These are phyloP conservation scores for Zapus hudsonius DNA, from an alignment of 2,113 vertebrate genomes.

Conservation along the genomic window DNA sequence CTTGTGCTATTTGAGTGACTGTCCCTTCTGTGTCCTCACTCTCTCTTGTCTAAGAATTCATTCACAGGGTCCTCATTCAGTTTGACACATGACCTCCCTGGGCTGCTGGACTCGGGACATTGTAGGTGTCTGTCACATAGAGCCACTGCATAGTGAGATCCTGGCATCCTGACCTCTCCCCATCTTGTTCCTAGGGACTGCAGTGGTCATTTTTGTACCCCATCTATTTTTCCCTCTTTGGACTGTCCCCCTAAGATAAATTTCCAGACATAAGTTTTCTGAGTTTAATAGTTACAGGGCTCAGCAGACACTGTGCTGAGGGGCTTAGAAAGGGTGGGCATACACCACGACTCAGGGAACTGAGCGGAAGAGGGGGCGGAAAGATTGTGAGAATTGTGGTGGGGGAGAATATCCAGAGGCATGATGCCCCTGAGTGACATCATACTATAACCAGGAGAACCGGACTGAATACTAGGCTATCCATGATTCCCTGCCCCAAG, in stretches of 20 bases:
- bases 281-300: background rate
- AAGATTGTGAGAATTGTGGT: too few relatives aligned
- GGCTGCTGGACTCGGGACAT: accelerated
- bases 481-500: too few relatives aligned
- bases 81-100: background rate
- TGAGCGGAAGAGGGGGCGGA: too few relatives aligned
- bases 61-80: background rate
- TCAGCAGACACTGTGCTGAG: background rate
- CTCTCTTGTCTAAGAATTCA: background rate
- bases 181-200: background rate
- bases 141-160: accelerated
- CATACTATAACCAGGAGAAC: too few relatives aligned
- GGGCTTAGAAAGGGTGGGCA: accelerated
- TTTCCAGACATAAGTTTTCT: background rate
- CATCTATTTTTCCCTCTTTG: background rate
- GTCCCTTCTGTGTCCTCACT: background rate
- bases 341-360: too few relatives aligned
- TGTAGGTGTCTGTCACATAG: background rate
- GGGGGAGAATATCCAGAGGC: too few relatives aligned
- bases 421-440: too few relatives aligned
- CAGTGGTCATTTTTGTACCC: background rate
- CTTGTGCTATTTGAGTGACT: background rate
- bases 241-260: too few relatives aligned
- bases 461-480: too few relatives aligned
- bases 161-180: background rate